Evolutionary conservation across 1,140 invertebrate genomes (phyloP).

Genomic region (Caenorhabditis briggsae): DNA sequence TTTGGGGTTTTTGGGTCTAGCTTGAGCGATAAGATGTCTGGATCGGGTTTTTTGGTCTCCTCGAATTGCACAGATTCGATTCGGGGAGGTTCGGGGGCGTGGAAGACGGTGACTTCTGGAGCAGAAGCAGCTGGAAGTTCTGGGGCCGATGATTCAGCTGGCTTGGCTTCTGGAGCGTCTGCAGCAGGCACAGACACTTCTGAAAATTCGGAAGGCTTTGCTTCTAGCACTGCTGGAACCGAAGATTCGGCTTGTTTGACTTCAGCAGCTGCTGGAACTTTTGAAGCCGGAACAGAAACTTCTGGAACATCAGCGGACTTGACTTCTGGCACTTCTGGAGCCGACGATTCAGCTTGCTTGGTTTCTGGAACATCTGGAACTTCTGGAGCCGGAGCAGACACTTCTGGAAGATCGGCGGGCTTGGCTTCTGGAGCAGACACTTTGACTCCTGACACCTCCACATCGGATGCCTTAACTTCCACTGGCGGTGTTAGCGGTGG

Average conservation of each 20-base stretch:
- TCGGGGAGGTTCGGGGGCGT: too few species aligned
- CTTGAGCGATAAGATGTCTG: background rate
- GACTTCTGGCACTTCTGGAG: background rate
- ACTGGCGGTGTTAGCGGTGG: constrained; percentile 6
- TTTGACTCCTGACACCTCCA: background rate
- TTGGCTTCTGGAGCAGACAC: background rate
- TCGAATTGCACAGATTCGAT: too few species aligned
- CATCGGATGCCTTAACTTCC: background rate
- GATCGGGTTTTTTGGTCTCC: too few species aligned
- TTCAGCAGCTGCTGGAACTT: background rate
- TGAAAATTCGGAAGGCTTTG: background rate
- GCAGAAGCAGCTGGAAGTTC: background rate
- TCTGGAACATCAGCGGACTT: background rate
- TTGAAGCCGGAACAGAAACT: background rate
- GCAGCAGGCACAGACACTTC: too few species aligned
- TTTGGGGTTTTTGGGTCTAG: constrained; percentile 24
- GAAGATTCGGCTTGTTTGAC: background rate
- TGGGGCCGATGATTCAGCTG: background rate
- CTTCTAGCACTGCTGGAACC: background rate
- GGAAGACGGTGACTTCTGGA: background rate
- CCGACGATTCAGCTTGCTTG: background rate
- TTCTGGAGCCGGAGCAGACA: background rate
- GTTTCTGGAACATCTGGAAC: background rate
- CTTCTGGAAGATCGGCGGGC: background rate
- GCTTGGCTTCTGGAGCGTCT: background rate